These are phyloP conservation scores for Protosalanx chinensis DNA, from an alignment of 2,797 vertebrate genomes.

Conservation along the genomic window DNA sequence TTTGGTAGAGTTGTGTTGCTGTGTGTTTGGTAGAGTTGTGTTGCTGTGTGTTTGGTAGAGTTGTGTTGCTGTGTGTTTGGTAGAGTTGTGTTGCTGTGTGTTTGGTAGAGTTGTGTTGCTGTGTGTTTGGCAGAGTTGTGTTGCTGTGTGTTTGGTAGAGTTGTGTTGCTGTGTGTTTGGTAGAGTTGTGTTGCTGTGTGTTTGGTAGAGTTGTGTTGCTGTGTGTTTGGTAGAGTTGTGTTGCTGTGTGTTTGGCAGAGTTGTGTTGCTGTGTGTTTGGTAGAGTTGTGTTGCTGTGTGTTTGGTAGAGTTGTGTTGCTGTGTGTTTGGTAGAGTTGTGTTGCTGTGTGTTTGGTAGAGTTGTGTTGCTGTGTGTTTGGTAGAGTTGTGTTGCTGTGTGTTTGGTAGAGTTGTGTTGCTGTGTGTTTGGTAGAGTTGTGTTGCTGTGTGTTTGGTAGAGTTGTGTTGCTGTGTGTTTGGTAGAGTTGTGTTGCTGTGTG, in stretches of 20 bases:
- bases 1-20: too few relatives aligned
- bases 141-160: constrained; percentile 39
- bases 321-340: constrained; percentile 46
- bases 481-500: constrained; percentile 46
- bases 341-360: constrained; percentile 44
- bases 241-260: constrained; percentile 44
- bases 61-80: too few relatives aligned
- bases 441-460: constrained; percentile 44
- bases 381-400: constrained; percentile 46
- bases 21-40: constrained; percentile 46
- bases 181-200: too few relatives aligned
- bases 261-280: too few relatives aligned
- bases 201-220: constrained; percentile 43
- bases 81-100: constrained; percentile 46
- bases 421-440: constrained; percentile 46
- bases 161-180: constrained; percentile 47
- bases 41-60: constrained; percentile 44
- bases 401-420: too few relatives aligned
- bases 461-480: too few relatives aligned
- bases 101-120: constrained; percentile 42
- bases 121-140: too few relatives aligned
- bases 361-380: too few relatives aligned
- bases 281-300: constrained; percentile 46
- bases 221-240: constrained; percentile 47
- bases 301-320: too few relatives aligned